Evolutionary conservation across 2,797 vertebrate genomes (phyloP).

Genomic region (Coregonus suidteri): DNA sequence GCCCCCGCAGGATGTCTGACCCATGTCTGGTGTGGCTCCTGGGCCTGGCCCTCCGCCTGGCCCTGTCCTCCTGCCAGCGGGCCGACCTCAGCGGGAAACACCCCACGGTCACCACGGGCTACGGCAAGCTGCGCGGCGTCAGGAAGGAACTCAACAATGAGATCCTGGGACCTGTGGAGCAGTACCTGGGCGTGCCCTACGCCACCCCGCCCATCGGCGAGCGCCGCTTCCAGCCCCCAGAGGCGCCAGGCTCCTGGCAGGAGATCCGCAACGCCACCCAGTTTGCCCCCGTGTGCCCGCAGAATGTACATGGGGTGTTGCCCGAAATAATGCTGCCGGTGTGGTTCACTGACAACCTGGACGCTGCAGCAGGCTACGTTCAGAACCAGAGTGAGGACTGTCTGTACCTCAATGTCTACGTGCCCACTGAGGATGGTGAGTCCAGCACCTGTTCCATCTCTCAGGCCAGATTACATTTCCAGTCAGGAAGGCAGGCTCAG

Average conservation of each 20-base stretch:
- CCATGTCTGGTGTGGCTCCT: conserved; percentile 75
- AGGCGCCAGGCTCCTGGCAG: conserved; percentile 90
- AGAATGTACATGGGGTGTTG: conserved; percentile 89
- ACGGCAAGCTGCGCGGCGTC: conserved; percentile 78
- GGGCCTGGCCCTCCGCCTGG: conserved; percentile 75
- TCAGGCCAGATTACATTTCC: neutral
- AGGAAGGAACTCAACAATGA: conserved; percentile 89
- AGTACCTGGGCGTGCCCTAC: conserved; percentile 89
- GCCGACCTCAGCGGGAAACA: conserved; percentile 74
- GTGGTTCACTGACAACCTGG: conserved; percentile 95
- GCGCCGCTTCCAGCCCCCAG: conserved; percentile 89
- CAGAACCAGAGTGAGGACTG: conserved; percentile 96
- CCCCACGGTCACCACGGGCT: conserved; percentile 76
- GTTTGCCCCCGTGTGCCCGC: conserved; percentile 89
- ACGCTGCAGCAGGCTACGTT: conserved; percentile 87
- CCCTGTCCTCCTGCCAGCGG: conserved; percentile 74
- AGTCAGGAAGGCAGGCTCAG: neutral
- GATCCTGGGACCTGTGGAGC: conserved; percentile 89
- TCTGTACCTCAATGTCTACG: conserved; percentile 92
- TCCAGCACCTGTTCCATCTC: conserved; percentile 17
- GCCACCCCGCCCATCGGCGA: conserved; percentile 88
- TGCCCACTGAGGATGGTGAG: conserved; percentile 77
- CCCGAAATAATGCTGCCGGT: conserved; percentile 93
- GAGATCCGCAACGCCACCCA: conserved; percentile 89
- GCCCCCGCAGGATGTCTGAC: conserved; percentile 64